These are phyloP conservation scores for Prionailurus viverrinus DNA, from an alignment of 2,113 vertebrate species.

Conservation along the genomic window DNA sequence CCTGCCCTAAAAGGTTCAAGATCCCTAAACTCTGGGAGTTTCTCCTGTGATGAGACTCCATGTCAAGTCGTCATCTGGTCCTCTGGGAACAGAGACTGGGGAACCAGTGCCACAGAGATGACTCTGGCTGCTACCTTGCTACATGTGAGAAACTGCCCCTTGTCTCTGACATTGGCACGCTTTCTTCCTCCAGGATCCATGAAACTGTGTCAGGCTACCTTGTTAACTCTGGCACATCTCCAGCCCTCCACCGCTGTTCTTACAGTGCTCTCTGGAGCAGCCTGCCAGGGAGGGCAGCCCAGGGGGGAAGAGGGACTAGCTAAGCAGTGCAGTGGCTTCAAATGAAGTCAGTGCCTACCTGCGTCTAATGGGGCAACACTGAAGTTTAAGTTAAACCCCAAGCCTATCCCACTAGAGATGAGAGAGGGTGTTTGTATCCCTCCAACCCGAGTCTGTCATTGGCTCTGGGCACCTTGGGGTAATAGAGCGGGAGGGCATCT, in stretches of 20 bases:
- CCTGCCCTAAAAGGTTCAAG: not conserved
- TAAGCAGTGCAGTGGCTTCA: not conserved
- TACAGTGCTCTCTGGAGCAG: not conserved
- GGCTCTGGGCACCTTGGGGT: not conserved
- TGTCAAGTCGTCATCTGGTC: not conserved
- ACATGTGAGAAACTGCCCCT: not conserved
- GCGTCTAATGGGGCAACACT: not conserved
- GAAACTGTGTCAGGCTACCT: not conserved
- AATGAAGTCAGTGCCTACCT: not conserved
- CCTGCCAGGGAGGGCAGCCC: not conserved
- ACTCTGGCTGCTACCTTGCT: too few species aligned
- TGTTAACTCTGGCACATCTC: not conserved
- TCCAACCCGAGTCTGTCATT: not conserved
- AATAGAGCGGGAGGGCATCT: accelerated
- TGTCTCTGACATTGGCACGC: not conserved
- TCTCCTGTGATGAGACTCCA: not conserved
- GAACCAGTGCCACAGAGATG: not conserved
- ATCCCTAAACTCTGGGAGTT: not conserved
- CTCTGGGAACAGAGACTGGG: not conserved
- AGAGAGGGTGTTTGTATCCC: not conserved
- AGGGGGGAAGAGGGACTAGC: not conserved
- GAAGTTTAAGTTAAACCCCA: not conserved
- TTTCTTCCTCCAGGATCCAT: not conserved
- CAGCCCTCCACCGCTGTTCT: not conserved
- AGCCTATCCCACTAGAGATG: not conserved